These are phyloP conservation scores for Halichoeres trimaculatus DNA, from an alignment of 2,113 vertebrate species.

Conservation along the genomic window DNA sequence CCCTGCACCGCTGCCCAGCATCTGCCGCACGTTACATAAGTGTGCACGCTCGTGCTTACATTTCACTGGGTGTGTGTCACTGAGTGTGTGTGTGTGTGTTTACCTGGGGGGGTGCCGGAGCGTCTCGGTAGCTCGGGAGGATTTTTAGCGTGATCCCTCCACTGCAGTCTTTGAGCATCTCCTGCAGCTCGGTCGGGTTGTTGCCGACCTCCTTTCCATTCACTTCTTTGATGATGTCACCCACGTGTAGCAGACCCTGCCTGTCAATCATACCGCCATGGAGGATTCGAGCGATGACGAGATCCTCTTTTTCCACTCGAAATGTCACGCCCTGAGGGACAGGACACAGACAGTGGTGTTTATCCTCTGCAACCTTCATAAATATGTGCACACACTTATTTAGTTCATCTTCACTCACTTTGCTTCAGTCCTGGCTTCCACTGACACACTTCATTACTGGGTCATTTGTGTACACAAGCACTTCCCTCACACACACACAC, in stretches of 20 bases:
- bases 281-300: slow-evolving; percentile 96
- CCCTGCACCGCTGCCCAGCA: slow-evolving; percentile 43
- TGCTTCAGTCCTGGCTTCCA: background rate
- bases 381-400: background rate
- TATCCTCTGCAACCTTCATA: too few species aligned
- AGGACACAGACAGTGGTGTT: slow-evolving; percentile 5
- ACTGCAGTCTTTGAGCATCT: slow-evolving; percentile 93
- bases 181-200: slow-evolving; percentile 95
- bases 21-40: slow-evolving; percentile 44
- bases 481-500: slow-evolving; percentile 1
- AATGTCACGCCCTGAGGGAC: slow-evolving; percentile 93
- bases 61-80: background rate
- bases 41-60: slow-evolving; percentile 12
- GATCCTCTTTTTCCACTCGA: slow-evolving; percentile 93
- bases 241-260: slow-evolving; percentile 96
- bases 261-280: slow-evolving; percentile 97
- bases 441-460: background rate
- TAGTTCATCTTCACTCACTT: background rate
- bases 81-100: background rate
- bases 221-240: slow-evolving; percentile 98
- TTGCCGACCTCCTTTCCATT: slow-evolving; percentile 97
- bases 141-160: slow-evolving; percentile 97
- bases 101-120: slow-evolving; percentile 92
- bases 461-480: background rate
- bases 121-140: slow-evolving; percentile 95